Evolutionary conservation across 2,113 vertebrate genomes (phyloP), one percentile per base, ranked within the genome.

Genomic region (Gopherus flavomarginatus): DNA sequence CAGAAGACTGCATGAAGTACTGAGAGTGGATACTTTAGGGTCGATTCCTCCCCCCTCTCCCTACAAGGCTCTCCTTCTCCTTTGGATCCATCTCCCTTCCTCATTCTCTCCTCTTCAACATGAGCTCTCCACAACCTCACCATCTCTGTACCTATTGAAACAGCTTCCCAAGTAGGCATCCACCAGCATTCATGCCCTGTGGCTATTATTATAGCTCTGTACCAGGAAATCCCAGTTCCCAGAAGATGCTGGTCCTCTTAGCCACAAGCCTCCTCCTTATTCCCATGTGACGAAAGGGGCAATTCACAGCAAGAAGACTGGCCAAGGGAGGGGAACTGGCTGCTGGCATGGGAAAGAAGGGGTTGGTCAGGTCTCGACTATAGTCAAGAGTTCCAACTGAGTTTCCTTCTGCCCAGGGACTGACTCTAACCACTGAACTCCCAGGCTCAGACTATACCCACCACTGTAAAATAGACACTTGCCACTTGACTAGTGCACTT

Each of bases 291-390:
- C 95, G 97, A 97, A 91, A 96, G 89, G 94, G 96, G 81, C 96
- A 96, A 93, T 96, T 97, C 96, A 93, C 96, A 96, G 96, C 96
- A 94, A 95, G 97, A 93, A 27, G 79, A 97, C 84, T 1, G 13
- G 78, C 83, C 93, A 92, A n/a, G 38, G 92, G 87, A 91, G 94
- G 89, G 81, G 75, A 95, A 94, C 72, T 0, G 1, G 87, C 81
- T 2, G 49, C 69, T 26, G 5, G 83, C 69, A 44, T 26, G 72
- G 79, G 57, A 95, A 93, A 93, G 94, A 94, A 92, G 93, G 81
- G 22, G 38, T 77, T 77, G 38, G 21, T 75, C 21, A 77, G 72
- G 38, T 26, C 22, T 42, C 38, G 2, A 77, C 31, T 7, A n/a
- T 19, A 77, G 38, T 44, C 72, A 44, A 77, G 38, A 77, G 38